Conservation (phyloP, 2,888 invertebrate genomes). For the Drosophila merina region DNA sequence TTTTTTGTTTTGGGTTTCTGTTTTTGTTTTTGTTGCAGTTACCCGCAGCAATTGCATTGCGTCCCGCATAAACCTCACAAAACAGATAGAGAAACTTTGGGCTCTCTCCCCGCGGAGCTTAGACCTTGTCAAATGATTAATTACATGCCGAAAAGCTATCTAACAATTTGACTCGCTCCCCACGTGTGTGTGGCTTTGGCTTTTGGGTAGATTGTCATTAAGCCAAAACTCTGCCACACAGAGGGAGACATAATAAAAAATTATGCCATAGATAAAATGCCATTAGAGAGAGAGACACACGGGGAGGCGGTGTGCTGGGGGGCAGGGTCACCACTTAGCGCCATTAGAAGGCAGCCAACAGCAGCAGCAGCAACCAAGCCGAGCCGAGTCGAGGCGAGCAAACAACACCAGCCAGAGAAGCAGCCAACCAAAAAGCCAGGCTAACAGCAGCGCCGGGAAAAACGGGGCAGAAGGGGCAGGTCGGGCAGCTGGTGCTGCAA, state of each 20-base stretch:
- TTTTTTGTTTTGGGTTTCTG: slow-evolving; percentile 21
- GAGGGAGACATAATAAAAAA: slow-evolving; percentile 76
- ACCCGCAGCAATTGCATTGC: slow-evolving; percentile 69
- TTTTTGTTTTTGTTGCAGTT: slow-evolving; percentile 36
- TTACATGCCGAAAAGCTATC: slow-evolving; percentile 79
- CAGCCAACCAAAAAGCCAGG: slow-evolving; percentile 54
- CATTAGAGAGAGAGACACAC: slow-evolving; percentile 64
- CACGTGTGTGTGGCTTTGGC: slow-evolving; percentile 13
- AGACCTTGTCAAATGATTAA: slow-evolving; percentile 70
- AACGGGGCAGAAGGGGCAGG: slow-evolving; percentile 7
- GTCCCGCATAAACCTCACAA: slow-evolving; percentile 59
- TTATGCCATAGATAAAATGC: slow-evolving; percentile 80
- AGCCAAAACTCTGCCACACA: slow-evolving; percentile 59
- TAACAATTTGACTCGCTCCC: slow-evolving; percentile 75
- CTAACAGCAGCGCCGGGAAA: slow-evolving; percentile 15
- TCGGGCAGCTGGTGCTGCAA: slow-evolving; percentile 68
- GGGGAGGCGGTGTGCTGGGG: slow-evolving; percentile 15
- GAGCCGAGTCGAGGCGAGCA: neutral
- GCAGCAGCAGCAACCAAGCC: slow-evolving; percentile 26
- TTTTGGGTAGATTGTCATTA: slow-evolving; percentile 69
- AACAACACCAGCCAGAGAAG: slow-evolving; percentile 17
- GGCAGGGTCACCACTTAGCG: slow-evolving; percentile 67
- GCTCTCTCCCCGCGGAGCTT: slow-evolving; percentile 9
- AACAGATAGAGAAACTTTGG: slow-evolving; percentile 47
- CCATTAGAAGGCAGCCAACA: slow-evolving; percentile 73